Base-by-base conservation (phyloP, 2,797 vertebrate species). In the Epinephelus malabaricus region DNA sequence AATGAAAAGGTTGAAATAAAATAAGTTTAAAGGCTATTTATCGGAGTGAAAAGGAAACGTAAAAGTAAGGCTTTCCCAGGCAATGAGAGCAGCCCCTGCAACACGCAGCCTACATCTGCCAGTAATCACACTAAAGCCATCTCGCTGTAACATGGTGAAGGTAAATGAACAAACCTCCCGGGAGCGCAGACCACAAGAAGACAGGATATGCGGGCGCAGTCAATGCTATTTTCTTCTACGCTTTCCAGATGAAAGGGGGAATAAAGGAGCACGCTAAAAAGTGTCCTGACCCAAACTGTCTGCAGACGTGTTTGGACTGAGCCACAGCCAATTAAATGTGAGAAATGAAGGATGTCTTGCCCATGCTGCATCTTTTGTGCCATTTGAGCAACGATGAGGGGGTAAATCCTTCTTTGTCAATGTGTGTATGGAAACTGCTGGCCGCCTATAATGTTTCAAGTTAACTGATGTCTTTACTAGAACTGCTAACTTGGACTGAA, bases 121-220 rank as follows among this genome's bases (percentile, higher is more conserved):
- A 81, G 73, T 80, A 86, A 90, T 92, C 84, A 77, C 1, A 21
- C 75, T 78, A 9, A 71, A 81, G 66, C 71, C 71, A 75, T 86
- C 77, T 84, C 58, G 38, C 60, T 75, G 69, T 51, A 78, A 64
- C 73, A 61, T 34, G 45, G 53, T 66, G 68, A 80, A 91, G 86
- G 88, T 91, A 83, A 91, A 91, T 84, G 85, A 86, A 83, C 60
- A 72, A 90, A 79, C 67, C 78, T 79, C 84, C 54, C 8, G 2
- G 70, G 78, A 82, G 55, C n/a, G 63, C 69, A 79, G 78, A 91
- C 85, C 86, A 68, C 87, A 83, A 86, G 82, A 85, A 60, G 78
- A 82, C 86, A 78, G 81, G 79, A 91, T 89, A 75, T 87, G 86
- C 9, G 56, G 91, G 76, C 46, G 34, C 53, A 73, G 76, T 85